Base-by-base conservation (phyloP, 2,113 vertebrate genomes). In the Cephalopterus ornatus region DNA sequence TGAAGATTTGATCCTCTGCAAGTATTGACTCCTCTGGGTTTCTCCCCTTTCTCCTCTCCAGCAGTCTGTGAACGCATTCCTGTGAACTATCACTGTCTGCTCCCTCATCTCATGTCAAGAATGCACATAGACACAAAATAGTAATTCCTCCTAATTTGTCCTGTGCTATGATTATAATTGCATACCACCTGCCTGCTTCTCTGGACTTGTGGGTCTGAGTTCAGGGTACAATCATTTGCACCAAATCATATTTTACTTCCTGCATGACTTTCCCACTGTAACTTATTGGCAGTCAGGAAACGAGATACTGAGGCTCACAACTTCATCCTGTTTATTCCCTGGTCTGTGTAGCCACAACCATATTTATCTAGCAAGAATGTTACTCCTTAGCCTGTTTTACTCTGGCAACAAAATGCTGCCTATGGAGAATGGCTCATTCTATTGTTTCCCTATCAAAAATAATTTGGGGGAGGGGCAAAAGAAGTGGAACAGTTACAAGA, bases 381-480 rank as follows among this genome's bases (percentile, higher is more conserved):
- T 93, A 89, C 33, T 82, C 39, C 37, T 93, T 55, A 81, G 39
- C 67, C 39, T 74, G 32, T 81, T 87, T 37, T 19, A 7, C 28
- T 92, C 58, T 75, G 95, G 77, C 70, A 89, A n/a, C 2, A 21
- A 93, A 80, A 61, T 3, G 2, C n/a, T 59, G 62, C 35, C 49
- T 73, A 93, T 79, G 71, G 88, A 88, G 81, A 89, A 89, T 55
- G 66, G 73, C 24, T 94, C 39, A 44, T 76, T 88, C 88, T 92
- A 94, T 90, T 95, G 81, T 96, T 88, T 79, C 37, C 20, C 53
- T 61, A 76, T 32, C 70, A 80, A 93, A 89, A 96, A 82, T 15
- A 93, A 75, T 68, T 44, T 56, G 7, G 8, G 28, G 58, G 32
- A 85, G 71, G 78, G 62, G 49, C 41, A 62, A 67, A 92, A 95